Conservation (phyloP, 2,797 vertebrate species). For the Lacerta agilis region DNA sequence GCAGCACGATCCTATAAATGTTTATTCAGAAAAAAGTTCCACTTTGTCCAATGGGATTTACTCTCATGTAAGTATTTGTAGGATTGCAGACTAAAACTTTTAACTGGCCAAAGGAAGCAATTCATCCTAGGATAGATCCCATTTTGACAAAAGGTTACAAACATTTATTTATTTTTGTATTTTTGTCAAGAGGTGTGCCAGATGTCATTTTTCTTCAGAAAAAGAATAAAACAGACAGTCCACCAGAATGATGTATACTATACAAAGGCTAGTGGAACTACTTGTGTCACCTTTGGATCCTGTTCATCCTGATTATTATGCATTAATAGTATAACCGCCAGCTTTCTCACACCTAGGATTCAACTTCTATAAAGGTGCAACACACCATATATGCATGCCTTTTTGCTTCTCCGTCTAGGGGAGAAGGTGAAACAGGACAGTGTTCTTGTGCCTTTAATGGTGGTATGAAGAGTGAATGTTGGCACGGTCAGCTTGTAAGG, state of each 20-base stretch:
- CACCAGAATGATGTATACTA: neutral
- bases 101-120: neutral
- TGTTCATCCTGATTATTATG: neutral
- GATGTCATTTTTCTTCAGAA: neutral
- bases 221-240: neutral
- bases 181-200: neutral
- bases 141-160: neutral
- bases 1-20: no score
- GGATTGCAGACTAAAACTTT: no score
- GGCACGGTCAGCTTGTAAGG: neutral
- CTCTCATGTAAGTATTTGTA: no score
- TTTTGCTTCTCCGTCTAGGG: no score
- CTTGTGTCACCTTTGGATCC: neutral
- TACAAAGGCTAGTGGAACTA: neutral
- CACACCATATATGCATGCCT: no score
- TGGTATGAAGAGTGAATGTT: neutral
- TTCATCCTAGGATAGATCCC: neutral
- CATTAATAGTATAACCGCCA: neutral
- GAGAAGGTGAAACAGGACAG: neutral
- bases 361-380: neutral
- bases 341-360: neutral
- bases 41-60: no score
- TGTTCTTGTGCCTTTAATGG: neutral
- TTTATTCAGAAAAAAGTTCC: no score
- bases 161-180: neutral